A percentile compares a stretch with the other conserved stretches of the same genome.
These are phyloP conservation scores for Protonibea diacanthus DNA, from an alignment of 2,797 vertebrate species.

Conservation along the genomic window DNA sequence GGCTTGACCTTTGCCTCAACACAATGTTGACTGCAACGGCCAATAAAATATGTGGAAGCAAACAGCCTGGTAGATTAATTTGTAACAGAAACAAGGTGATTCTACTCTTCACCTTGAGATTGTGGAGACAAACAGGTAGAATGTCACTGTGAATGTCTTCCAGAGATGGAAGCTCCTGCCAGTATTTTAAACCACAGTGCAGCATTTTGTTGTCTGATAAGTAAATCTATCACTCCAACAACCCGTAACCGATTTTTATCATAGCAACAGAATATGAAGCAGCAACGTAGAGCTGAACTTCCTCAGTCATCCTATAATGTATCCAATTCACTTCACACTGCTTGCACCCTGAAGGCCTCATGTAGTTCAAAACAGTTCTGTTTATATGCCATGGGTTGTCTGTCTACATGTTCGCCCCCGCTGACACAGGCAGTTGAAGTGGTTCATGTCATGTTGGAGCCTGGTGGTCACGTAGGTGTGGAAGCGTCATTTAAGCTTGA, in stretches of 20 bases:
- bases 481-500: constrained; percentile 14
- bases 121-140: neutral
- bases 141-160: neutral
- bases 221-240: neutral
- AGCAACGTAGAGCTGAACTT: too few relatives aligned
- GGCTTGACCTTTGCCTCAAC: neutral
- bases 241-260: neutral
- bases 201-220: neutral
- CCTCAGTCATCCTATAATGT: neutral
- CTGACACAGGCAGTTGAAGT: constrained; percentile 17
- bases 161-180: neutral
- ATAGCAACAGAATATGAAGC: neutral
- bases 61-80: neutral
- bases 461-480: constrained; percentile 4
- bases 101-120: neutral
- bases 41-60: neutral
- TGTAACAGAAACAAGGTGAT: neutral
- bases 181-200: neutral
- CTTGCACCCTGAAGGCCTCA: neutral
- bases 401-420: neutral
- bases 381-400: neutral
- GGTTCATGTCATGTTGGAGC: neutral
- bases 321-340: neutral
- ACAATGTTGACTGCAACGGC: neutral
- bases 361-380: neutral